Base-by-base conservation (phyloP, 1,140 invertebrate species). In the Lethocerus indicus region DNA sequence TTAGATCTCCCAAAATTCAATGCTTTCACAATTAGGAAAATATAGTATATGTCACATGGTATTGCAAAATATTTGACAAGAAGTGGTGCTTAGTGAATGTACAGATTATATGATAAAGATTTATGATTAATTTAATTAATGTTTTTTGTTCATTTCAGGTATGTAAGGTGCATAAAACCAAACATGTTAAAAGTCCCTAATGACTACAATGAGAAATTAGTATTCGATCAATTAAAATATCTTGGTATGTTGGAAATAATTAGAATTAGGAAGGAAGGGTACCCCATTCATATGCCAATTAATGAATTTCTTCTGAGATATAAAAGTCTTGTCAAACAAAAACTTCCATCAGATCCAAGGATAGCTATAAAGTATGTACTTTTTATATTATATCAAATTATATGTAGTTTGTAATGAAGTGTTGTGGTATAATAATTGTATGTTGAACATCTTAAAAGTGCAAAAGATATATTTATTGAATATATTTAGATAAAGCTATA, bases 171-270 rank as follows among this genome's bases (percentile, higher is more conserved):
- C 61, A 92, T 96, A 54, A 96, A 96, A 62, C 90, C 92, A 1
- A 96, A 96, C 60, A 76, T 81, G 61, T 71, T 81, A 55, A 96
- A 96, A 66, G 67, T 75, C n/a, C 71, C 88, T 0, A 78, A 89
- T 58, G 74, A 79, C 54, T 96, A 87, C 63, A 79, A 87, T 63
- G 78, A 83, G 32, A 72, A 76, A 42, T 71, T 94, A 46, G 90
- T 95, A 2, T 67, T 91, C 32, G 86, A 89, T 58, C 92, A 96
- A 67, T 69, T 95, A 5, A 79, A 81, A 55, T 96, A 95, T 67
- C 74, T 95, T 39, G 91, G 92, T 40, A 95, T 96, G 88, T 69
- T 94, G 60, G 91, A 95, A 64, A 93, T 95, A 53, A 93, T 96
- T 57, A 71, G 87, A 47, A 96, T 96, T 49, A 71, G 90, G 29